These are phyloP conservation scores for Mechanitis messenoides DNA, from an alignment of 2,888 invertebrate species.

Conservation along the genomic window DNA sequence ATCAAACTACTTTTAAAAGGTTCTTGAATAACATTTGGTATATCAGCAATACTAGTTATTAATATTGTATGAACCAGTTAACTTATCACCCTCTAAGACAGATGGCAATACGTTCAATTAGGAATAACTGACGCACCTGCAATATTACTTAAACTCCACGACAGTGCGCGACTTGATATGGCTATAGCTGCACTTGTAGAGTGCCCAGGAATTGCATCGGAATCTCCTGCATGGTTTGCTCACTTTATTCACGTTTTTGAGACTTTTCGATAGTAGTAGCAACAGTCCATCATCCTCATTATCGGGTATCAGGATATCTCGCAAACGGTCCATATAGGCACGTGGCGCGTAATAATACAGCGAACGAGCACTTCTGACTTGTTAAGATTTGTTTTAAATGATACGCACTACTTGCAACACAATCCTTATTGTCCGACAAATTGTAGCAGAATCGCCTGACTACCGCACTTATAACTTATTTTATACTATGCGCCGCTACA, in stretches of 20 bases:
- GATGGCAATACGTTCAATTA: background rate
- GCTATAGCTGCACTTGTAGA: no score
- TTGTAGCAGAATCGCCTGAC: no score
- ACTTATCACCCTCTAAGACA: background rate
- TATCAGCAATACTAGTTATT: background rate
- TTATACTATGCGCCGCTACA: no score
- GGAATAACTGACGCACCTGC: background rate
- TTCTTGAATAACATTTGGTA: background rate
- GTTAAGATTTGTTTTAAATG: background rate
- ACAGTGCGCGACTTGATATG: background rate
- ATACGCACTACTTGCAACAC: no score
- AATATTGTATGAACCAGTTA: background rate
- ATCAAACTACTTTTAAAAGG: background rate
- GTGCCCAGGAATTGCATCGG: background rate
- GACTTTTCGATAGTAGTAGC: background rate
- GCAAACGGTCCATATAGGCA: background rate
- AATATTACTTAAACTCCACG: background rate
- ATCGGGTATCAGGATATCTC: background rate
- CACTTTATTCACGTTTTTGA: background rate
- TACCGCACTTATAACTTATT: no score
- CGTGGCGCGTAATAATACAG: background rate
- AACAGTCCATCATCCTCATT: background rate
- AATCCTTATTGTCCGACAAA: no score
- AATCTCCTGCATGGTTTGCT: no score
- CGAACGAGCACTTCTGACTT: conserved; percentile 1